Evolutionary conservation across 2,113 vertebrate genomes (phyloP), one percentile per base, ranked within the genome.

Genomic region (Daphoenositta chrysoptera): DNA sequence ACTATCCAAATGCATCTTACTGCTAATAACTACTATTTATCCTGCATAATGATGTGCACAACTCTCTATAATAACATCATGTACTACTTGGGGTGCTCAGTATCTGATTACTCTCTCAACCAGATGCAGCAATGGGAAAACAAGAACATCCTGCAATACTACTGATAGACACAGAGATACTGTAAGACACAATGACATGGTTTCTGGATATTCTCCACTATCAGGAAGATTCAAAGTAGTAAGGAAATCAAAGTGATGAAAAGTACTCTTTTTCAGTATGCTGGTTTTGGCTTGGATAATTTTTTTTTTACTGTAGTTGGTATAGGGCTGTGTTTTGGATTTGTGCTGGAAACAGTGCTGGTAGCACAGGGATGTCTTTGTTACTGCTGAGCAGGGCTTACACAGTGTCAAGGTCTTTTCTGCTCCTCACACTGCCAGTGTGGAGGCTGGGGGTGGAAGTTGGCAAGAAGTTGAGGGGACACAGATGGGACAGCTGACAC

Each of bases 381-480:
- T 40, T n/a, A 44, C 1, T 37, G 58, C 33, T 57, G 14, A 83
- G 63, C 71, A 71, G 42, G 1, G 20, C 51, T 91, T 10, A 48
- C 37, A 70, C 6, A 47, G 27, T 4, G 7, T 4, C 31, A 28
- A 77, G 27, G 42, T 5, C 37, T 81, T 31, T 72, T n/a, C 58
- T 64, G 53, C 35, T 80, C 2, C 30, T 77, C 68, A 45, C 10
- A 0, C 31, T 19, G 10, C 47, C 27, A 61, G 12, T 0, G 1
- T 19, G 13, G 0, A 58, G 33, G 27, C 57, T 53, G 15, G 6
- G 24, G 18, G 17, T 11, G 35, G 5, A n/a, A n/a, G n/a, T n/a
- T n/a, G n/a, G 14, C 27, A 83, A 30, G 23, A 15, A 57, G 9
- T 0, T 68, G 63, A 87, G 33, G 18, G 54, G 48, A 81, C 48